Base-by-base conservation (phyloP, 1,140 invertebrate species). In the Macrotrachela quadricornifera region DNA sequence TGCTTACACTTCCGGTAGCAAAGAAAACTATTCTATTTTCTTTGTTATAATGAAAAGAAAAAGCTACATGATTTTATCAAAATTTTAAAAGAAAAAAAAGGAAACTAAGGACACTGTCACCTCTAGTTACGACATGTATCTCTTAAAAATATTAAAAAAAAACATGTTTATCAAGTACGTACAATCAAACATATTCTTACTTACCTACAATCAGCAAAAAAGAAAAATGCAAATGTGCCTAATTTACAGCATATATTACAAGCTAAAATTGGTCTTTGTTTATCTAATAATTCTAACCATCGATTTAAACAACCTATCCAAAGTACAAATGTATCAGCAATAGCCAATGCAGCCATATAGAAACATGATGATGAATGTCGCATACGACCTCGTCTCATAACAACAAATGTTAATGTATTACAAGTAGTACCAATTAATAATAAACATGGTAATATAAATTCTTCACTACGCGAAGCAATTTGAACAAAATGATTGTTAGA, bases 311-410 rank as follows among this genome's bases (percentile, higher is more conserved):
- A 64, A 54, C 65, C 67, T 10, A 62, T 56, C 46, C 61, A 60
- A 11, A 70, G 57, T 10, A 68, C 62, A 0, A 60, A 40, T 37
- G 64, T 66, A 55, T 70, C 68, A 10, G 61, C 62, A 12, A 68
- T 54, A 0, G 68, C 68, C 15, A 70, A 58, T 8, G 59, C 57
- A 0, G 64, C 61, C 49, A 68, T 56, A 49, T 66, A 68, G 51
- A 68, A 63, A 56, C 60, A 63, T 14, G 64, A 64, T 11, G 64
- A 60, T 10, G 62, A 57, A 15, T 57, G 46, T 43, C 64, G 56
- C 59, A 68, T 62, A 36, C 61, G 60, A 14, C 65, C 59, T 12
- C 60, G 49, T 10, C 57, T 50, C 59, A 66, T 63, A 6, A 68
- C 60, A 4, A 62, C 17, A 21, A 64, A 57, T 40, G 58, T 61